phyloP scores from a whole-genome alignment of 37 sponge, comb jelly and placozoan species.

The Dysidea cf. avara region DNA sequence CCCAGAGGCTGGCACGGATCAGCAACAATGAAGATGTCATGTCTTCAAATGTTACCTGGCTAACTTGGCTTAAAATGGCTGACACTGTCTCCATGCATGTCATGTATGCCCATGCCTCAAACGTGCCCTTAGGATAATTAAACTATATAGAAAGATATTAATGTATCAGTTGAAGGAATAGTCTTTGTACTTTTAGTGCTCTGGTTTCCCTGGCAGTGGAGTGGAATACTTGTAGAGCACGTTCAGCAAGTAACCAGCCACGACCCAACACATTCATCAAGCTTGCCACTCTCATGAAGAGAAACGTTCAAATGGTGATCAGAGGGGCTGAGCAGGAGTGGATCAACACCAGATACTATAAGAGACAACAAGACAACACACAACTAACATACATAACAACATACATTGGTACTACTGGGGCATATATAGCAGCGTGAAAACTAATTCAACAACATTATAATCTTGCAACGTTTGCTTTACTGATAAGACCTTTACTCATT shows the following conservation, averaged over 20 bases:
- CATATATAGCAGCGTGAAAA: too few species aligned
- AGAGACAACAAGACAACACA: too few species aligned
- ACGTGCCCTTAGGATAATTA: slow-evolving; percentile 36
- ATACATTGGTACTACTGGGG: too few species aligned
- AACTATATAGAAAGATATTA: slow-evolving; percentile 15
- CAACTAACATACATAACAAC: too few species aligned
- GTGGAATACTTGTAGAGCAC: slow-evolving; percentile 54
- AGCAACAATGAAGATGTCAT: slow-evolving; percentile 57
- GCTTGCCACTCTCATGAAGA: slow-evolving; percentile 38
- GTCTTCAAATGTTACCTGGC: slow-evolving; percentile 35
- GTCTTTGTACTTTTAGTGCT: slow-evolving; percentile 43
- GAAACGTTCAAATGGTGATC: slow-evolving; percentile 55
- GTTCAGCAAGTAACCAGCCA: slow-evolving; percentile 50
- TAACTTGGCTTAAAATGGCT: slow-evolving; percentile 46
- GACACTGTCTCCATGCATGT: slow-evolving; percentile 54
- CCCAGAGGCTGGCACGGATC: slow-evolving; percentile 72
- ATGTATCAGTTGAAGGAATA: background rate
- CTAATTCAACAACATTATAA: too few species aligned
- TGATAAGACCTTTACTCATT: too few species aligned
- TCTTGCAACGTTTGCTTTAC: too few species aligned
- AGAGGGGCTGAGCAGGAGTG: slow-evolving; percentile 31
- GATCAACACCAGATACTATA: slow-evolving; percentile 42
- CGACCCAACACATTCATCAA: slow-evolving; percentile 36
- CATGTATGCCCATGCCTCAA: slow-evolving; percentile 79
- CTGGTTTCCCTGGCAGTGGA: slow-evolving; percentile 58